phyloP scores from a whole-genome alignment of 2,113 vertebrate genomes.

The Geococcyx californianus region DNA sequence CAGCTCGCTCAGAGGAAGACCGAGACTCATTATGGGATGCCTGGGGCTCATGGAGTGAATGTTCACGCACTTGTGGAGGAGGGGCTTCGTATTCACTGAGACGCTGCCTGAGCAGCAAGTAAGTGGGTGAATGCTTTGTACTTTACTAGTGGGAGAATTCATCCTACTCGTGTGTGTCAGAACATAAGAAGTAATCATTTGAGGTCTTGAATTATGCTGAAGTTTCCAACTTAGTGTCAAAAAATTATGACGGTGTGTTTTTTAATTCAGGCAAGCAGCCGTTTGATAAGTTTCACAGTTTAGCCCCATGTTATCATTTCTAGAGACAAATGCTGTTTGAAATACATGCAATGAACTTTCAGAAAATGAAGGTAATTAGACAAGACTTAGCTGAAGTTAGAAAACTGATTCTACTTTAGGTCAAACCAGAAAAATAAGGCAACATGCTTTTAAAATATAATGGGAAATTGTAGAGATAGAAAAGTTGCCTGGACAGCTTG shows the following conservation, averaged over 20 bases:
- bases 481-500: neutral
- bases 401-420: too few species aligned
- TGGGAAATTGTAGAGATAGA: neutral
- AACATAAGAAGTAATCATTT: neutral
- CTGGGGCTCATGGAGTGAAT: constrained; percentile 96
- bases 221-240: neutral
- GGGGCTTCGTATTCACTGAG: constrained; percentile 94
- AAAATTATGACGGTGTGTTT: neutral
- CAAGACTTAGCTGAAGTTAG: too few species aligned
- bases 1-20: constrained; percentile 91
- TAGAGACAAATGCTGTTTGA: too few species aligned
- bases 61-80: constrained; percentile 93
- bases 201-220: neutral
- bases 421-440: neutral
- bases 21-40: constrained; percentile 91
- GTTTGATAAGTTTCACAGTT: neutral
- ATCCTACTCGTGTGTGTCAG: neutral
- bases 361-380: too few species aligned
- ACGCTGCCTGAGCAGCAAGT: constrained; percentile 94
- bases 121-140: constrained; percentile 43
- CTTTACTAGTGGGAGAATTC: neutral
- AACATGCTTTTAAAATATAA: neutral
- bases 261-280: neutral
- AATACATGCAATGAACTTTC: too few species aligned
- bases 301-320: too few species aligned